Conservation (phyloP, 1,140 invertebrate genomes). For the Calliopsis andreniformis region DNA sequence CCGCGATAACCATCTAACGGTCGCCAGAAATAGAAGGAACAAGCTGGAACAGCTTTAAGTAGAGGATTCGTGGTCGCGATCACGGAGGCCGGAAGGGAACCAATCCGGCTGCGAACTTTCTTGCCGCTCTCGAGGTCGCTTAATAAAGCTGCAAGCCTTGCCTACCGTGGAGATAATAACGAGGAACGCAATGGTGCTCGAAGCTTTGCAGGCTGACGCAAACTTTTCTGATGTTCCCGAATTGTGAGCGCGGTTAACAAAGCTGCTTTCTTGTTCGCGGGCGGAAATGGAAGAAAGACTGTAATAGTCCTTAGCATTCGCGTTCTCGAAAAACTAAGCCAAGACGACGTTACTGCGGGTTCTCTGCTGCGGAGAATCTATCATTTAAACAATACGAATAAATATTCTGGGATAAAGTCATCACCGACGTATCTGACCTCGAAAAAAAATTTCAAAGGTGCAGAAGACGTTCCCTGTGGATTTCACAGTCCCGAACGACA, state of each 20-base stretch:
- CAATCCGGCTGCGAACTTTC: constrained; percentile 2
- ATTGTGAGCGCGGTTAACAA: neutral
- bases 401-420: constrained; percentile 1
- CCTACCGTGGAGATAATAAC: neutral
- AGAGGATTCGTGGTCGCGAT: constrained; percentile 30
- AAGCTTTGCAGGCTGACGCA: neutral
- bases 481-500: constrained; percentile 32
- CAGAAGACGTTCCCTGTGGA: constrained; percentile 11
- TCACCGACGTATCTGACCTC: neutral
- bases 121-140: constrained; percentile 20
- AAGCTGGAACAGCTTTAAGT: constrained; percentile 27
- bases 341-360: neutral
- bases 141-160: constrained; percentile 13
- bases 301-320: neutral
- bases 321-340: constrained; percentile 20
- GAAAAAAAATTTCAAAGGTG: neutral
- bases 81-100: constrained; percentile 25
- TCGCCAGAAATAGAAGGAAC: constrained; percentile 59
- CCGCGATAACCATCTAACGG: constrained; percentile 53
- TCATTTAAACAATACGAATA: constrained; percentile 15
- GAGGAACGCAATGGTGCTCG: neutral
- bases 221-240: neutral
- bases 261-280: constrained; percentile 15
- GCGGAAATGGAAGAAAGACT: neutral
- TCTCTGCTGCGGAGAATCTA: constrained; percentile 20